Evolutionary conservation across 1,140 invertebrate species (phyloP).

Genomic region (Pseudomyrmex sp.): DNA sequence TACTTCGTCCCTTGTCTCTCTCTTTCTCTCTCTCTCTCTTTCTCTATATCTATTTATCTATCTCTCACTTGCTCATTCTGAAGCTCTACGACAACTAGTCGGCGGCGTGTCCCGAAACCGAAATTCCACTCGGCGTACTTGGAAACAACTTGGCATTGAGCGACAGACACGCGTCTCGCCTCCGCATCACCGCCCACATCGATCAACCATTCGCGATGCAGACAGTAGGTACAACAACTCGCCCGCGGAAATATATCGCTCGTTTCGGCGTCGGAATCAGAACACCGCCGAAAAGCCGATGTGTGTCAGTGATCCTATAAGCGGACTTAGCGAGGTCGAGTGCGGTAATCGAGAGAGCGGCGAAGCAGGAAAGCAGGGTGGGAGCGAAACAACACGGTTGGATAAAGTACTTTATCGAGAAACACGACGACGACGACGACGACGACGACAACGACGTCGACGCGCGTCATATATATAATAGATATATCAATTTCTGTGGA

Average conservation of each 20-base stretch:
- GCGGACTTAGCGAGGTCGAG: conserved; percentile 30
- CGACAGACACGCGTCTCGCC: conserved; percentile 58
- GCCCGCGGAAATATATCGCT: conserved; percentile 32
- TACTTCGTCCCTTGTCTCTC: neutral
- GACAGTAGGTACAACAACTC: conserved; percentile 22
- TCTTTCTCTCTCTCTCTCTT: neutral
- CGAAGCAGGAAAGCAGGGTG: neutral
- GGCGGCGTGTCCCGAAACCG: conserved; percentile 44
- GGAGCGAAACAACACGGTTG: conserved; percentile 17
- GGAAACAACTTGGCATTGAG: conserved; percentile 59
- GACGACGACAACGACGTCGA: neutral
- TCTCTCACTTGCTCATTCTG: neutral
- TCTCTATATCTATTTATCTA: neutral
- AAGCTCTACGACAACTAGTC: conserved; percentile 45
- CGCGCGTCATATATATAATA: conserved; percentile 12
- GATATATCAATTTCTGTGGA: conserved; percentile 15
- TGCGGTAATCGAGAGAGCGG: conserved; percentile 25
- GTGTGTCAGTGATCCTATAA: conserved; percentile 46
- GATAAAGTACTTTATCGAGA: conserved; percentile 50
- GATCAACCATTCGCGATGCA: conserved; percentile 42
- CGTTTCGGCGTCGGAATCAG: conserved; percentile 32
- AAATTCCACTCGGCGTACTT: conserved; percentile 61
- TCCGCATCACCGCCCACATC: conserved; percentile 49
- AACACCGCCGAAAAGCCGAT: conserved; percentile 52
- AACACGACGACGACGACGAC: neutral